Conservation (phyloP, 2,797 vertebrate species). For the Xerus rutilus region DNA sequence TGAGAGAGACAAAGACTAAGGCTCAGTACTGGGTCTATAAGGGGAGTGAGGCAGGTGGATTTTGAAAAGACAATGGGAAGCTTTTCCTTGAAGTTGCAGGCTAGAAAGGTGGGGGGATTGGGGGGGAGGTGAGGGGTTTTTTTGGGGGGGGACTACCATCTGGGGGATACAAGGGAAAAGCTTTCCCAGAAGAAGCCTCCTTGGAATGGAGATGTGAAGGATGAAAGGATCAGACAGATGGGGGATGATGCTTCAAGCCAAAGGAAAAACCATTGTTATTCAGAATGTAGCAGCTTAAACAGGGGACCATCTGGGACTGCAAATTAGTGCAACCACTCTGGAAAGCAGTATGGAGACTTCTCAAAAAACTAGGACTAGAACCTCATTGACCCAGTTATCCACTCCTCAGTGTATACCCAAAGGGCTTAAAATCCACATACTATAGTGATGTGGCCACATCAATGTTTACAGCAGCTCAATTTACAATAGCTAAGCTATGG, state of each 20-base stretch:
- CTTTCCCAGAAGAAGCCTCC: background rate
- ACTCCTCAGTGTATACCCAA: no score
- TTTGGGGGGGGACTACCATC: background rate
- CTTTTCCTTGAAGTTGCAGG: no score
- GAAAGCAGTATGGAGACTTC: no score
- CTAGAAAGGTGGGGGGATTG: no score
- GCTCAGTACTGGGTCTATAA: background rate
- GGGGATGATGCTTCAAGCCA: background rate
- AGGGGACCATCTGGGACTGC: background rate
- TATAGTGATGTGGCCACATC: no score
- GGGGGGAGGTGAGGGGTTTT: no score
- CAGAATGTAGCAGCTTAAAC: background rate
- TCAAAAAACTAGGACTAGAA: no score
- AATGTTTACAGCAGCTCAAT: no score
- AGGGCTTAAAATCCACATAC: no score
- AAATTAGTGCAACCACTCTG: no score
- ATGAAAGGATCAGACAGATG: background rate
- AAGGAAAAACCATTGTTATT: background rate
- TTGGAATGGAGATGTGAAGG: background rate
- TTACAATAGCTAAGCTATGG: no score
- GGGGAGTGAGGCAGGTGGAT: background rate
- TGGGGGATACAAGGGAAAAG: background rate
- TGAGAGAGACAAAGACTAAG: background rate
- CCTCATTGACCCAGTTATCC: no score
- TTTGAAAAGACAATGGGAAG: background rate